Base-by-base conservation (phyloP, 2,888 invertebrate genomes). In the Nephrotoma flavescens region DNA sequence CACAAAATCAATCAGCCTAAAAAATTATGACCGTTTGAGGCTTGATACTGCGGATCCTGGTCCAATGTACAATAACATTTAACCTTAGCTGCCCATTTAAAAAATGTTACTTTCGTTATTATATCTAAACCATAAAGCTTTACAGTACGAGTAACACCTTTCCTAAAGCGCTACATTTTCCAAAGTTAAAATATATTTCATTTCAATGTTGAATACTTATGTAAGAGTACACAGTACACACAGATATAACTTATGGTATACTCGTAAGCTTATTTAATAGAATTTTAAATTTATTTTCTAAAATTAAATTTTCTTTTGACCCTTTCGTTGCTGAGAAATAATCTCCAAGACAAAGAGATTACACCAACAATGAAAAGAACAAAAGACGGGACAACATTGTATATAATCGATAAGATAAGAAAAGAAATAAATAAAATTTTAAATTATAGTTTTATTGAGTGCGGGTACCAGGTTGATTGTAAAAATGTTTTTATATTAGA, bases 401-500 rank as follows among this genome's bases (percentile, higher is more conserved):
- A 71, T 71, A 71, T 71, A 31, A 71, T 71, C 71, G 71, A 31
- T 44, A 31, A 71, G 71, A 71, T 71, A 71, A 71, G 71, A 71
- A 31, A 71, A 71, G 71, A 31, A 71, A 71, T 71, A 71, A 71
- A 71, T 71, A 71, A 71, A 71, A 71, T 71, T 71, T 71, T 71
- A 84, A 84, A 84, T 84, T 84, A 42, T 84, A 84, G 41, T 84
- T 84, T 84, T 84, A 84, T 84, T 84, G 84, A 71, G 71, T 84
- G 84, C 84, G 84, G 84, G 84, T 84, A 84, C 84, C 84, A 84
- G 84, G 84, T 84, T 84, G 41, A 84, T 84, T 84, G 41, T 84
- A 42, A 84, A 84, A 84, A 84, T 84, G 41, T 84, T 15, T 84
- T 84, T 42, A 42, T 41, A 84, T 84, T 42, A 84, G 31, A 71